A percentile compares a stretch with the other conserved stretches of the same genome.
These are phyloP conservation scores for Galaxias olidus DNA, from an alignment of 2,797 vertebrate species.

Conservation along the genomic window DNA sequence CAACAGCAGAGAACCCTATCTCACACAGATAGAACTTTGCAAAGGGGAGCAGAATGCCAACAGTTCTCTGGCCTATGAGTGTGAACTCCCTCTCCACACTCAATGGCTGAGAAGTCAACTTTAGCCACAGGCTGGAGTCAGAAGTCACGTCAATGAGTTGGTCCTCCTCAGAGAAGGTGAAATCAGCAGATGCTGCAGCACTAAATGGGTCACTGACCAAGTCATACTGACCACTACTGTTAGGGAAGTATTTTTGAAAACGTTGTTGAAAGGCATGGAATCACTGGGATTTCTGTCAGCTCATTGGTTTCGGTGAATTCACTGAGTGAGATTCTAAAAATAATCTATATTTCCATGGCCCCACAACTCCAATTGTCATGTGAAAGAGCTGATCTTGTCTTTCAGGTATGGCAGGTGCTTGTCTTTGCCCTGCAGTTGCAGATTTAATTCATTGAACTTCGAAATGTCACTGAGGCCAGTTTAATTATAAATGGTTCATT, in stretches of 20 bases:
- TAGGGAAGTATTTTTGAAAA: slow-evolving; percentile 16
- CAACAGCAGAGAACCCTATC: no score
- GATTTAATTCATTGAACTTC: slow-evolving; percentile 41
- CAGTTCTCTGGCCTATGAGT: no score
- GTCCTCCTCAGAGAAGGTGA: no score
- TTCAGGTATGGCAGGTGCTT: slow-evolving; percentile 28
- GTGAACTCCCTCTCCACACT: no score
- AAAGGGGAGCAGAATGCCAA: no score
- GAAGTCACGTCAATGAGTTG: no score
- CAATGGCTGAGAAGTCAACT: no score
- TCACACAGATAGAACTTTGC: no score
- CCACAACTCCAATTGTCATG: slow-evolving; percentile 22
- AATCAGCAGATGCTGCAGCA: no score
- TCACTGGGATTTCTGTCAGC: slow-evolving; percentile 32
- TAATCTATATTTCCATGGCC: slow-evolving; percentile 25
- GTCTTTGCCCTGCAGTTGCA: slow-evolving; percentile 32
- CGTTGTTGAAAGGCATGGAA: slow-evolving; percentile 14
- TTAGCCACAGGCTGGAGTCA: no score
- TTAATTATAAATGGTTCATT: no score
- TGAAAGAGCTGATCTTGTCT: slow-evolving; percentile 38
- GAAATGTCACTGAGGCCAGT: slow-evolving; percentile 30
- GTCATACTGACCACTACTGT: slow-evolving; percentile 13
- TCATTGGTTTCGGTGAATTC: no score
- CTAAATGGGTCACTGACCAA: slow-evolving; percentile 11
- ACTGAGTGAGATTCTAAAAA: slow-evolving; percentile 25